Evolutionary conservation across 2,113 vertebrate genomes (phyloP).

Genomic region (Nesogale talazaci): DNA sequence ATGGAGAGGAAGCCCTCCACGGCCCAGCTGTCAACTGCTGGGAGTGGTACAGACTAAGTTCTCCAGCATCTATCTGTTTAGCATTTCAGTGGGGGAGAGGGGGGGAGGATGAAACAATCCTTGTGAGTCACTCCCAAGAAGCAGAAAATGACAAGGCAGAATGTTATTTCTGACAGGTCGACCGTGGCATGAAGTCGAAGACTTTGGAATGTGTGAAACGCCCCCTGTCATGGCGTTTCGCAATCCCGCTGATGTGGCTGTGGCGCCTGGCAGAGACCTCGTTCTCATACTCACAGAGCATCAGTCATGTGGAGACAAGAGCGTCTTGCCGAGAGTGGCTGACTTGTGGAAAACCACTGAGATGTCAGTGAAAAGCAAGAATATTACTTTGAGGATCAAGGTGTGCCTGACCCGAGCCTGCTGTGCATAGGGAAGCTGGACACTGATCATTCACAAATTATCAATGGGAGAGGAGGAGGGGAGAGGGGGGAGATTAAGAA

Average conservation of each 20-base stretch:
- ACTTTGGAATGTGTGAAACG: neutral
- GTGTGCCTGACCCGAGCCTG: too few species aligned
- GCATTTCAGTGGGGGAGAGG: neutral
- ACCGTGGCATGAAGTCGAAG: neutral
- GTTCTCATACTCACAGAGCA: neutral
- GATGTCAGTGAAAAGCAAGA: too few species aligned
- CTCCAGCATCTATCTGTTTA: neutral
- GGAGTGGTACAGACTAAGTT: neutral
- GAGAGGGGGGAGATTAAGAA: too few species aligned
- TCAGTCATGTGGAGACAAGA: neutral
- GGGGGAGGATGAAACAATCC: neutral
- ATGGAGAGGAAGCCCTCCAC: neutral
- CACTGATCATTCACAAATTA: too few species aligned
- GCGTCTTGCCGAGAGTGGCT: neutral
- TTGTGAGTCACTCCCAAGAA: neutral
- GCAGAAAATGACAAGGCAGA: neutral
- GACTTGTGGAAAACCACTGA: neutral
- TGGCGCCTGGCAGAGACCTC: neutral
- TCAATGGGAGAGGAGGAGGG: too few species aligned
- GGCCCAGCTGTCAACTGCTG: neutral
- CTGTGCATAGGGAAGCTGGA: too few species aligned
- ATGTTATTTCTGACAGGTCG: neutral
- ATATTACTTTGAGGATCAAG: too few species aligned
- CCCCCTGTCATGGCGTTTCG: neutral
- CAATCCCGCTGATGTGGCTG: neutral